Base-by-base conservation (phyloP, 1,140 invertebrate genomes). In the Trichogramma pretiosum region DNA sequence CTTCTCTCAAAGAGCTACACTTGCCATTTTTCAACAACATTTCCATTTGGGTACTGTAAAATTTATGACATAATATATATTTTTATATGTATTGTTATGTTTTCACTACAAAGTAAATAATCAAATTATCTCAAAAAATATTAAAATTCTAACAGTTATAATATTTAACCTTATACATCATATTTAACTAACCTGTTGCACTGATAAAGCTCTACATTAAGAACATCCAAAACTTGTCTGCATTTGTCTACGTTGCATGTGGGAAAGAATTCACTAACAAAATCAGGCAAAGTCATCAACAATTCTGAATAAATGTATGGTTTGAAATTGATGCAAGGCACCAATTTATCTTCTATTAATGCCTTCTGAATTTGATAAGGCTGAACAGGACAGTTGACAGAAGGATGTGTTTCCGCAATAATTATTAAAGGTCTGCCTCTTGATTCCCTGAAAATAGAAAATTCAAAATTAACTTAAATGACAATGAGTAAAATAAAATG, bases 301-400 rank as follows among this genome's bases (percentile, higher is more conserved):
- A 87, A 74, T 62, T 89, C 85, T 17, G 79, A 76, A 58, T 85
- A 86, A 43, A 84, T 78, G 68, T 83, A 87, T 7, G 86, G 84
- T 72, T 89, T 88, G 64, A 83, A 81, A 66, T 90, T 91, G 56
- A 91, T 89, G 65, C 85, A 89, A 28, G 82, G 84, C 55, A 90
- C 80, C 75, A 86, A 78, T 66, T 82, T 83, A 56, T 82, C 83
- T 57, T 85, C 84, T 33, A 90, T 81, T 38, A 85, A 73, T 17
- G 84, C 84, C 61, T 85, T 84, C 56, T 87, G 84, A 23, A 89
- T 77, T 76, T 84, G 75, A 49, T 79, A 78, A 49, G 69, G 69
- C 50, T 80, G 80, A 58, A 78, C 81, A 69, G 82, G 79, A 59
- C 74, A 77, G 58, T 74, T 72, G 50, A 71, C 58, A 4, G 55